Evolutionary conservation across 1,140 invertebrate genomes (phyloP).

Genomic region (Limonius californicus): DNA sequence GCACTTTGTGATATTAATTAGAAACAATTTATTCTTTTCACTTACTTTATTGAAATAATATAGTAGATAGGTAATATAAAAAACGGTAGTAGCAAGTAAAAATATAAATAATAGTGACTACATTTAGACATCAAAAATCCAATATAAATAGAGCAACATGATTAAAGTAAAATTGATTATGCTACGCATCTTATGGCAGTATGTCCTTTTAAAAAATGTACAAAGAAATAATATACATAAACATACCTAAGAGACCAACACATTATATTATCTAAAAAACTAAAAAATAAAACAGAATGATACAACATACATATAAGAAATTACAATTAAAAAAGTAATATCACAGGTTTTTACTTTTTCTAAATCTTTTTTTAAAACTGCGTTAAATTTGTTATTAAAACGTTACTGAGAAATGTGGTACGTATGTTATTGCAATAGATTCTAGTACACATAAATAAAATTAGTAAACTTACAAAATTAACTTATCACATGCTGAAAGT

Average conservation of each 20-base stretch:
- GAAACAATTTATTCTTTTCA: too few species aligned
- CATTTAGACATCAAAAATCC: not conserved
- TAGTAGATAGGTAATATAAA: too few species aligned
- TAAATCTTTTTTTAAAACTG: not conserved
- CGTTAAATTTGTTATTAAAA: not conserved
- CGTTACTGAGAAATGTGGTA: not conserved
- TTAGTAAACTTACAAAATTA: not conserved
- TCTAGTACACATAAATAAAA: constrained; percentile 2
- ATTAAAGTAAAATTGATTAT: not conserved
- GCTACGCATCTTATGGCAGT: not conserved
- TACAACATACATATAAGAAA: constrained; percentile 3
- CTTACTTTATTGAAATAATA: too few species aligned
- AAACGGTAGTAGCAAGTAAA: too few species aligned
- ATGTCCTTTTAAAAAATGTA: not conserved
- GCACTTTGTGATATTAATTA: too few species aligned
- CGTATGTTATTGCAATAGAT: not conserved
- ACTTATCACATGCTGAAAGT: constrained; percentile 10
- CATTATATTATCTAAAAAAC: constrained; percentile 1
- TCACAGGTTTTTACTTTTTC: constrained; percentile 8
- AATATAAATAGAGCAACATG: too few species aligned
- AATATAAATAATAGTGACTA: too few species aligned
- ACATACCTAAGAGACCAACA: constrained; percentile 5
- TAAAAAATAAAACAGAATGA: constrained; percentile 7
- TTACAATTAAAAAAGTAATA: constrained; percentile 12
- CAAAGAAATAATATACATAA: constrained; percentile 1